Base-by-base conservation (phyloP, 2,797 vertebrate species). In the Parambassis ranga region DNA sequence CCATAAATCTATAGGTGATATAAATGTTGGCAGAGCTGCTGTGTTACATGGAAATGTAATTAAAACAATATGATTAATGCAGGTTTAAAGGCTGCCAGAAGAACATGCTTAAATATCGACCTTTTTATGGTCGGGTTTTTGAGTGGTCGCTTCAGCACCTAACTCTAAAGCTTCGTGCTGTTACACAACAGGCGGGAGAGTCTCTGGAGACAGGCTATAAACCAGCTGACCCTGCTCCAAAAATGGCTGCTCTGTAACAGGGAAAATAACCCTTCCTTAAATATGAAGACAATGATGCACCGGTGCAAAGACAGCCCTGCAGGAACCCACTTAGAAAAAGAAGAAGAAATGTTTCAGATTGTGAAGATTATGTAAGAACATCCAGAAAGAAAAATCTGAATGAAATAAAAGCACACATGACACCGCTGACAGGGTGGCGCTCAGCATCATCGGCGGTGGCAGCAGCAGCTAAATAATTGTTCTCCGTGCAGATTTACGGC, bases 251-350 rank as follows among this genome's bases (percentile, higher is more conserved):
- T 64, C 46, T 48, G 61, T 10, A 19, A 60, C 9, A 58, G 48
- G 58, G 58, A 67, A 63, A 50, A 61, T 31, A 65, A 36, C 41
- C 74, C 60, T 81, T 84, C 67, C 62, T 70, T 31, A 56, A 67
- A 74, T 50, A 59, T 77, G 4, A 72, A 75, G 70, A 43, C 50
- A 6, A 42, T 3, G 37, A 46, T 7, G 46, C 57, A 23, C 39
- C 14, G 2, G 62, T 60, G 79, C 69, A 81, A 75, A 76, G 65
- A 83, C 56, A 76, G 74, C 38, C 36, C 66, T 22, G 73, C 63
- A 24, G 27, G 36, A 55, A 63, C 57, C 50, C 65, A 55, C 43
- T 52, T 7, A 24, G 22, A 46, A 41, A 32, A 23, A 9, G 52
- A 24, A 9, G 32, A 16, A 44, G 10, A 18, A 42, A 19, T 2